A percentile compares a stretch with the other conserved stretches of the same genome.
Conservation (phyloP, 2,888 invertebrate species). For the Resseliella maxima region DNA sequence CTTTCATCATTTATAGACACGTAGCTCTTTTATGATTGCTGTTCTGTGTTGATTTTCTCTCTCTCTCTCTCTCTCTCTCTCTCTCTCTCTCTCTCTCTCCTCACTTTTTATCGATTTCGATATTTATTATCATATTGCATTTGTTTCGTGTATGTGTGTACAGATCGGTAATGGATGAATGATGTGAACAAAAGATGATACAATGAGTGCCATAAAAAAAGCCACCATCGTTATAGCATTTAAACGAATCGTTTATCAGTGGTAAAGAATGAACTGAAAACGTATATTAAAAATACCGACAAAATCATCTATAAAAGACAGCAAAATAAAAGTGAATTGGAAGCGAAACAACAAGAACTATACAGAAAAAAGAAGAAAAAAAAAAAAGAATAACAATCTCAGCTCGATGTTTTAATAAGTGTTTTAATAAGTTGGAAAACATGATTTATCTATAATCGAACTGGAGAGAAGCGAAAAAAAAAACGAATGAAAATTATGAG, state of each 20-base stretch:
- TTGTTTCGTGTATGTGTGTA: neutral
- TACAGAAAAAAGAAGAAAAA: too few species aligned
- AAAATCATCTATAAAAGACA: neutral
- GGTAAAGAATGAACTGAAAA: neutral
- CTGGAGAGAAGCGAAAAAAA: neutral
- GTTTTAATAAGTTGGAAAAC: constrained; percentile 52
- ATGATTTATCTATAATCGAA: constrained; percentile 53
- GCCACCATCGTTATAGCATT: constrained; percentile 38
- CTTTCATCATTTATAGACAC: constrained; percentile 39
- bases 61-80: too few species aligned
- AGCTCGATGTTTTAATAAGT: constrained; percentile 45
- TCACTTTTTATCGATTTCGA: constrained; percentile 10
- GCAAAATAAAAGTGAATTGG: constrained; percentile 13
- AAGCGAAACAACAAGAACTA: neutral
- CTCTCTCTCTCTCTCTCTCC: too few species aligned
- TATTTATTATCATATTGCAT: constrained; percentile 39
- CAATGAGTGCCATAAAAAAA: constrained; percentile 16
- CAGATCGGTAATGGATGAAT: neutral
- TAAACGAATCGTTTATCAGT: constrained; percentile 27
- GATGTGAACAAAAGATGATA: neutral
- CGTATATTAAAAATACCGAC: neutral
- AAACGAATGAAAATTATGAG: neutral
- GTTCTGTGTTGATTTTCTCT: too few species aligned
- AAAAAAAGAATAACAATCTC: constrained; percentile 15
- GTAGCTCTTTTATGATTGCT: neutral